Evolutionary conservation across 2,797 vertebrate genomes (phyloP), one percentile per base, ranked within the genome.

Genomic region (Bradypodion pumilum): DNA sequence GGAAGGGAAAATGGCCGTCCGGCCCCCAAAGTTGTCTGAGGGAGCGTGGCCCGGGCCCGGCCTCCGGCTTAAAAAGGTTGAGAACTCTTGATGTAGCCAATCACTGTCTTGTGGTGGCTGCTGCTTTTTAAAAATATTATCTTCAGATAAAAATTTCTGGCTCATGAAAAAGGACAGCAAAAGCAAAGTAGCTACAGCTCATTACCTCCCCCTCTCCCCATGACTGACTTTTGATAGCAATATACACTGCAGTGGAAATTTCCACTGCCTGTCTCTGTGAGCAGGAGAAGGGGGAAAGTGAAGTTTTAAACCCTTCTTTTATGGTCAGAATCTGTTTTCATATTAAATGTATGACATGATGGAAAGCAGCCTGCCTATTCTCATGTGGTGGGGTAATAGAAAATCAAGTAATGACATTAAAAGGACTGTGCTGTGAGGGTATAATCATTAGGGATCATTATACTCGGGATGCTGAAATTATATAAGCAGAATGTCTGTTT

Each of bases 191-290:
- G 81, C 42, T 83, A 86, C 88, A 87, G 86, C 91, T 92, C 91
- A 89, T 88, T n/a, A n/a, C n/a, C 90, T 40, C 8, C 40, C 35
- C 89, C 52, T 16, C 40, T 87, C 83, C 93, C 90, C 89, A 52
- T 10, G 62, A 21, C 23, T 91, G 89, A 91, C 88, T 89, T 85
- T 86, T 56, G 89, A 85, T 94, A 95, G 93, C 94, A 91, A 90
- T 91, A 90, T 19, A 42, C 89, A 88, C 81, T 56, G 89, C 90
- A 91, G 92, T 96, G 96, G 96, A 96, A 96, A 96, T 95, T 96
- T 96, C 96, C 96, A 95, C 93, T 88, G 84, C 90, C 92, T 81
- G 92, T 90, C 82, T 80, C 87, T 93, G 90, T 87, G 89, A 89
- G 82, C 37, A 70, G 23, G 6, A 72, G 80, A 83, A 76, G 52